These are phyloP conservation scores for Anoncus sp. DNA, from an alignment of 2,888 invertebrate species.

Conservation along the genomic window DNA sequence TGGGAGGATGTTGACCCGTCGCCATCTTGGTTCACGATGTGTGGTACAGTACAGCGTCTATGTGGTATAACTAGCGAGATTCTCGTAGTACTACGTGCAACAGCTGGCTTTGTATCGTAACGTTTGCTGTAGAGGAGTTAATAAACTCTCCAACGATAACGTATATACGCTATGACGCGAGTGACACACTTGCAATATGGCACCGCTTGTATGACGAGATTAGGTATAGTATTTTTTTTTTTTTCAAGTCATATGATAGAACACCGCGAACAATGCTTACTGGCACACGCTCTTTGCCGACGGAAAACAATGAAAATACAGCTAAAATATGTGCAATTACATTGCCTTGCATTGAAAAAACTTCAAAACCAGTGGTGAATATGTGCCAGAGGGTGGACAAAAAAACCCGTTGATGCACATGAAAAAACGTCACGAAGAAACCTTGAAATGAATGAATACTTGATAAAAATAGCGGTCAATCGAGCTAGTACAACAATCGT, in stretches of 20 bases:
- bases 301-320: not conserved
- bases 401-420: not conserved
- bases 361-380: too few species aligned
- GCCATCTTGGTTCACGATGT: constrained; percentile 77
- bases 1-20: constrained; percentile 83
- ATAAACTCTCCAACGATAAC: constrained; percentile 44
- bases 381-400: too few species aligned
- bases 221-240: not conserved
- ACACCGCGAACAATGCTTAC: too few species aligned
- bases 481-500: not conserved
- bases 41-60: constrained; percentile 56
- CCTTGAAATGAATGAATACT: not conserved
- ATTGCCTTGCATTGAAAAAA: not conserved
- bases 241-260: too few species aligned
- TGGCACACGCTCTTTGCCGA: too few species aligned
- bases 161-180: constrained; percentile 31
- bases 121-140: constrained; percentile 43
- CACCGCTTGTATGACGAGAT: constrained; percentile 11
- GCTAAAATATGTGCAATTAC: not conserved
- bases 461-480: not conserved
- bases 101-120: constrained; percentile 69
- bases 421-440: not conserved
- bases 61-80: constrained; percentile 67
- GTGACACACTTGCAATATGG: constrained; percentile 54
- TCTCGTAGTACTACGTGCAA: constrained; percentile 78